Evolutionary conservation across 2,888 invertebrate genomes (phyloP), one percentile per base, ranked within the genome.

Genomic region (Sisyra nigra): DNA sequence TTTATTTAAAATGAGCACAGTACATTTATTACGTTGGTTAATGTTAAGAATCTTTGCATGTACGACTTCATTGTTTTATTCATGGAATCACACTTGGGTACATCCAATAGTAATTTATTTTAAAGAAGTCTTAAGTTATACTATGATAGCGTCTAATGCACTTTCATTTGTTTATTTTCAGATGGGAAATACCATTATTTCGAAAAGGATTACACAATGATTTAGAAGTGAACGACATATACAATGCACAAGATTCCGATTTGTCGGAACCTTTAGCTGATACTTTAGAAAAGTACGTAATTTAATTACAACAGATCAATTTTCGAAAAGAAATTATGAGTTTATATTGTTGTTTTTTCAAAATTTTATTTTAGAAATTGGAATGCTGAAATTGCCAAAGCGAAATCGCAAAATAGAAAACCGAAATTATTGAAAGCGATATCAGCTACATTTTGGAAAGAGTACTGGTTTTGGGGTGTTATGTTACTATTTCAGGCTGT

Each of bases 221-320:
- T 40, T 60, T 91, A 39, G 80, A 79, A 49, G 69, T 77, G 36
- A 67, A 72, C 18, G 91, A 91, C 61, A 64, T 91, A 35, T 80
- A 79, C 54, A 74, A 77, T 51, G 75, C 85, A 1, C 66, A 80
- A 40, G 66, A 63, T 32, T 66, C 66, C 17, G 88, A 87, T 58
- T 68, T 71, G 54, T 87, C 88, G 10, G 68, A 68, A 53, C 37
- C 55, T 24, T 66, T 80, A n/a, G 83, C 82, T 7, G 74, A 80
- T 55, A 61, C 66, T 55, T 62, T 85, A 48, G 80, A 82, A 65
- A 68, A 62, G 84, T 63, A 55, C n/a, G n/a, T n/a, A 55, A 56
- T 36, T 15, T 36, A 8, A 30, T 1, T 29, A 13, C 29, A 30
- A 40, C 15, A 11, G n/a, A 9, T 24, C n/a, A 2, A 40, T 24